phyloP scores from a whole-genome alignment of 1,140 invertebrate species.

The Drosophila albomicans region DNA sequence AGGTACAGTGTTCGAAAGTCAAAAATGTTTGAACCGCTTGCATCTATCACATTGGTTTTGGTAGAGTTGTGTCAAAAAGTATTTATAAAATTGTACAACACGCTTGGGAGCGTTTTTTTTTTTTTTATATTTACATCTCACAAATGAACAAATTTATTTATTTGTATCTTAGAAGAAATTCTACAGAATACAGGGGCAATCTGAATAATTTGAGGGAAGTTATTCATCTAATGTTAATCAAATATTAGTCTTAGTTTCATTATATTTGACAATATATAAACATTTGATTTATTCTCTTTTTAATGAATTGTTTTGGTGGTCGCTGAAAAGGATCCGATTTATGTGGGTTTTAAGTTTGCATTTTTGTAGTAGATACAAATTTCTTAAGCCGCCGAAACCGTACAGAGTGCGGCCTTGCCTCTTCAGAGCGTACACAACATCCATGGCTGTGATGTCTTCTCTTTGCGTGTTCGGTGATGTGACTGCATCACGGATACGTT shows the following conservation, averaged over 20 bases:
- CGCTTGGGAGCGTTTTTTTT: too few relatives aligned
- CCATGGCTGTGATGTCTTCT: conserved; percentile 94
- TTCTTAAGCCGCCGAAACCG: conserved; percentile 87
- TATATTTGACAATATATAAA: conserved; percentile 8
- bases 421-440: conserved; percentile 94
- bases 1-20: too few relatives aligned
- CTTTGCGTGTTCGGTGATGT: conserved; percentile 92
- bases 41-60: too few relatives aligned
- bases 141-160: too few relatives aligned
- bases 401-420: conserved; percentile 90
- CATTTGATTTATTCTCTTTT: too few relatives aligned
- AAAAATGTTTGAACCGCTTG: too few relatives aligned
- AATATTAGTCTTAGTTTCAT: neutral
- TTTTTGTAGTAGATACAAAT: neutral
- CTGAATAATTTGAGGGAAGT: too few relatives aligned
- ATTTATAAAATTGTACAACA: too few relatives aligned
- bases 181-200: too few relatives aligned
- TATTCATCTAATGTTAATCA: neutral
- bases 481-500: conserved; percentile 93
- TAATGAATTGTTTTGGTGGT: too few relatives aligned
- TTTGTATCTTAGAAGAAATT: too few relatives aligned
- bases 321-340: conserved; percentile 45
- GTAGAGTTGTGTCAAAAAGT: neutral
- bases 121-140: too few relatives aligned
- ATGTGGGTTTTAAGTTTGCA: conserved; percentile 47